These are phyloP conservation scores for Slavum lentiscoides DNA, from an alignment of 2,888 invertebrate species.

Conservation along the genomic window DNA sequence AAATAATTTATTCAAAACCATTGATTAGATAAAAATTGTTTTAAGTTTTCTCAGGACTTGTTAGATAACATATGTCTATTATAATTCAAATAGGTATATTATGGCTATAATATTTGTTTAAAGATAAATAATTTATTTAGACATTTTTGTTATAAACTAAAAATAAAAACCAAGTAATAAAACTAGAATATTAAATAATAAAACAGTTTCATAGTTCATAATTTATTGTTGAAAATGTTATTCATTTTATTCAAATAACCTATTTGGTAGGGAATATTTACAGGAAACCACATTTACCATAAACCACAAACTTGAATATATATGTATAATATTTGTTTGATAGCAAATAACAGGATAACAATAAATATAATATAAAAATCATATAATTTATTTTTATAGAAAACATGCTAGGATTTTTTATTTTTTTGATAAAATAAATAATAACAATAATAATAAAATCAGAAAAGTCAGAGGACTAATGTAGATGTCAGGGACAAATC, in stretches of 20 bases:
- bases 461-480: too few relatives aligned
- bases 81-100: background rate
- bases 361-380: background rate
- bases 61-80: conserved; percentile 11
- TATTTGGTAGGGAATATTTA: background rate
- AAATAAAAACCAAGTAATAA: background rate
- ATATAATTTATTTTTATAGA: background rate
- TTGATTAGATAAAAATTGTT: conserved; percentile 39
- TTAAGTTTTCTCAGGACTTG: background rate
- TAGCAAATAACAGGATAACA: background rate
- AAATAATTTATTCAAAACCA: background rate
- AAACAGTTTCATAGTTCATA: background rate
- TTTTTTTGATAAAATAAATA: background rate
- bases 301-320: conserved; percentile 2
- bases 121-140: background rate
- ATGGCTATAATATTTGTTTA: background rate
- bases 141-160: background rate
- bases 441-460: too few relatives aligned
- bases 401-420: background rate
- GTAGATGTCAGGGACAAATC: too few relatives aligned
- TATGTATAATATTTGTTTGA: background rate
- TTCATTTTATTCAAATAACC: conserved; percentile 11
- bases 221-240: background rate
- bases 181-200: conserved; percentile 5
- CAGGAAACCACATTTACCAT: conserved; percentile 39